Percentiles rank a stretch among this genome's conserved stretches.
These are phyloP conservation scores for Pandemis heparana DNA, from an alignment of 2,888 invertebrate genomes.

Conservation along the genomic window DNA sequence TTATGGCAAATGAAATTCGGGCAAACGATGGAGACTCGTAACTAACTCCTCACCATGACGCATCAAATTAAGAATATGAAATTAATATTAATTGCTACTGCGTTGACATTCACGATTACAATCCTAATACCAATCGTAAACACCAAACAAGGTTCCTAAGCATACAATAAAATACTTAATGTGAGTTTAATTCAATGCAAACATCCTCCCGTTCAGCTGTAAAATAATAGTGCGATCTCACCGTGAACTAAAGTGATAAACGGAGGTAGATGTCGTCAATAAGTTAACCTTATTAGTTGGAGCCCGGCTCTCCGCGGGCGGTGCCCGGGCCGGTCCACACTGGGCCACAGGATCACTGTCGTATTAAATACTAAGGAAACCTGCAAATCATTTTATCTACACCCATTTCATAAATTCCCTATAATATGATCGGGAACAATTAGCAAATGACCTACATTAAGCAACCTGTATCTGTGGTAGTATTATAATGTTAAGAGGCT, in stretches of 20 bases:
- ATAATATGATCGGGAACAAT: too few relatives aligned
- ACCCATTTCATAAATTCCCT: too few relatives aligned
- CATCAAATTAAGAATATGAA: too few relatives aligned
- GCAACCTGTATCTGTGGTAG: too few relatives aligned
- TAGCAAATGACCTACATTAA: too few relatives aligned
- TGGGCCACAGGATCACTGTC: constrained; percentile 46
- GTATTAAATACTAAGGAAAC: neutral
- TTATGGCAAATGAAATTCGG: too few relatives aligned
- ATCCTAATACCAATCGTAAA: neutral
- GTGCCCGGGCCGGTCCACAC: constrained; percentile 54
- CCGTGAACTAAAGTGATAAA: constrained; percentile 66
- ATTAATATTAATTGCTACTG: neutral
- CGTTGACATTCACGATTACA: neutral
- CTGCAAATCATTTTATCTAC: too few relatives aligned
- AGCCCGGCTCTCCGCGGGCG: constrained; percentile 63
- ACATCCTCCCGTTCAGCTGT: constrained; percentile 33
- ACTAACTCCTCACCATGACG: too few relatives aligned
- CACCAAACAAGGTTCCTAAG: neutral
- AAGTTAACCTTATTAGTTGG: constrained; percentile 76
- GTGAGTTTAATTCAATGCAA: constrained; percentile 37
- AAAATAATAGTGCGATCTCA: constrained; percentile 40
- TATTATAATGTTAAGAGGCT: too few relatives aligned
- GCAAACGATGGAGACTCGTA: too few relatives aligned
- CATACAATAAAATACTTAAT: constrained; percentile 4
- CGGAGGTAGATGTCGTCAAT: constrained; percentile 68